Base-by-base conservation (phyloP, 2,113 vertebrate genomes). In the Bufo bufo region DNA sequence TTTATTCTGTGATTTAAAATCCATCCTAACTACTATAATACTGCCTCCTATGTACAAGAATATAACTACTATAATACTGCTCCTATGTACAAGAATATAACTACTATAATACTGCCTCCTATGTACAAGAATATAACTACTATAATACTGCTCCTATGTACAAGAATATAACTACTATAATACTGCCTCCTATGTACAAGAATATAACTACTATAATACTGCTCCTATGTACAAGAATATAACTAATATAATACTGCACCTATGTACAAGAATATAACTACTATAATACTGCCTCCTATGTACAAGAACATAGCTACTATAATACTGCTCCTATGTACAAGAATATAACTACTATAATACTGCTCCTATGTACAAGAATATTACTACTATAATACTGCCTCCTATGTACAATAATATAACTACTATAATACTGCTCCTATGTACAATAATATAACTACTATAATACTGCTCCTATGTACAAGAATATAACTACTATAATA, bases 311-410 rank as follows among this genome's bases (percentile, higher is more conserved):
- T 71, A 71, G 43, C 23, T 71, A 71, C 66, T 71, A 71, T 71
- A 71, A 71, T 71, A 71, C 66, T 71, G 12, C 71, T 7, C 71
- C 71, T 74, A 74, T 74, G 8, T 74, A 74, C 43, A 47, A 74
- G 71, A 74, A 47, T 74, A 74, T 74, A 74, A 74, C 71, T 74
- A 74, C 43, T 74, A 74, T 74, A 74, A 74, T 74, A 74, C 71
- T 74, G 11, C 71, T 8, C 43, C 71, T 74, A 74, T 74, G 14
- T 74, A 47, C 43, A 74, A 47, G 71, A 74, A 74, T 74, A 74
- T 74, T 47, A 74, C 71, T 74, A 74, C 71, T 74, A 74, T 74
- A 74, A 74, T 74, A 74, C 71, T 74, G 43, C 33, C 33, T 8
- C 43, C 66, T 71, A 71, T 71, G 4, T 71, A 71, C 66, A 71